phyloP scores from a whole-genome alignment of 2,888 invertebrate genomes.

The Heteromurus nitidus region DNA sequence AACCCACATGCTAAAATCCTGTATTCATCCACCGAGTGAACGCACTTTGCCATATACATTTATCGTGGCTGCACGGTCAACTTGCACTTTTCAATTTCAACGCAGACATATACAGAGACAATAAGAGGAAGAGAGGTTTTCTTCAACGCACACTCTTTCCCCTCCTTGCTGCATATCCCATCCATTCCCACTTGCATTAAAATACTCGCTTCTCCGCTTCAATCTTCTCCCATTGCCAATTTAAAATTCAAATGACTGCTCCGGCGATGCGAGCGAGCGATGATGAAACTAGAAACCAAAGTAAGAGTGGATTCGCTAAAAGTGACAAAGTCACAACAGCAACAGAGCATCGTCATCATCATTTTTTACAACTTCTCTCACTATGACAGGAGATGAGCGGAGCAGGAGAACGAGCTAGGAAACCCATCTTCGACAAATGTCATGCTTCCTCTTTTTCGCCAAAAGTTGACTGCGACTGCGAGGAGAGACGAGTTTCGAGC shows the following conservation, averaged over 20 bases:
- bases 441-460: not conserved
- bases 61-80: not conserved
- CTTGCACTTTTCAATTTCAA: not conserved
- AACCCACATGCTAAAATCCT: too few species aligned
- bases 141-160: not conserved
- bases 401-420: not conserved
- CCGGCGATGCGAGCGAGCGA: too few species aligned
- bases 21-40: too few species aligned
- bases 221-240: slow-evolving; percentile 12
- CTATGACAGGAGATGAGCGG: not conserved
- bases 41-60: not conserved
- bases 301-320: not conserved
- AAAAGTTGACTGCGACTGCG: not conserved
- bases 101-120: too few species aligned
- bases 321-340: slow-evolving; percentile 30
- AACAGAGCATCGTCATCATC: slow-evolving; percentile 1
- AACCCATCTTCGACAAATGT: not conserved
- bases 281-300: not conserved
- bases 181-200: not conserved
- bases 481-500: not conserved
- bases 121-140: not conserved
- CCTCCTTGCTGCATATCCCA: too few species aligned
- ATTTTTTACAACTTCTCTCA: not conserved
- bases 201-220: too few species aligned
- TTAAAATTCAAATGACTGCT: slow-evolving; percentile 10